Evolutionary conservation across 2,113 vertebrate species (phyloP), one percentile per base, ranked within the genome.

Genomic region (Ageneiosus marmoratus): DNA sequence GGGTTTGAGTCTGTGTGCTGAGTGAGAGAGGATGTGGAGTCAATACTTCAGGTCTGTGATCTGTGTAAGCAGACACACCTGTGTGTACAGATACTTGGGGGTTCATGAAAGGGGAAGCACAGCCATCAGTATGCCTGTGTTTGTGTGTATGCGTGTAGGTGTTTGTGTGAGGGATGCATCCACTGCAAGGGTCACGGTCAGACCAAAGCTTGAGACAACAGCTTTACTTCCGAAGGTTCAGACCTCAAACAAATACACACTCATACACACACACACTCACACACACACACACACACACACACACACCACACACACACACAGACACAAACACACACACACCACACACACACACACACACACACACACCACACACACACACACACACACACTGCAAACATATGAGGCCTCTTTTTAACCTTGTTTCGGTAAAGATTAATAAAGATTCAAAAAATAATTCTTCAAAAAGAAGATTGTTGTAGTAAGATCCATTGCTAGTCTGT

Each of bases 31-130:
- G 72, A 44, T 67, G 74, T 56, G 62, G 10, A 77, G 82, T 48
- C 18, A 24, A 32, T 34, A 67, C 34, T 78, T 78, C 20, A 72
- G 76, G 37, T 78, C 82, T 79, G 75, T 58, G 70, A 13, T 51
- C 60, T 80, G 60, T 67, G 46, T 67, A 80, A 80, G 78, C 27
- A 79, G 63, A 77, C 50, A 56, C 82, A 83, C 82, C 82, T 79
- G 82, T 83, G 75, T 72, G 63, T 69, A 48, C 65, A 67, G 53
- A 78, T 83, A 79, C 75, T 72, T 50, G 63, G 18, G 51, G 51
- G 55, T 60, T 55, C 44, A 15, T 48, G 60, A 55, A 55, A 69
- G 27, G 76, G 51, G 76, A 46, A 79, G 55, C 58, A 77, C 82
- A 72, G 72, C 82, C 37, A 78, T 83, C 82, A 83, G 32, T 70